Evolutionary conservation across 2,113 vertebrate genomes (phyloP).

Genomic region (Cephalopholis sonnerati): DNA sequence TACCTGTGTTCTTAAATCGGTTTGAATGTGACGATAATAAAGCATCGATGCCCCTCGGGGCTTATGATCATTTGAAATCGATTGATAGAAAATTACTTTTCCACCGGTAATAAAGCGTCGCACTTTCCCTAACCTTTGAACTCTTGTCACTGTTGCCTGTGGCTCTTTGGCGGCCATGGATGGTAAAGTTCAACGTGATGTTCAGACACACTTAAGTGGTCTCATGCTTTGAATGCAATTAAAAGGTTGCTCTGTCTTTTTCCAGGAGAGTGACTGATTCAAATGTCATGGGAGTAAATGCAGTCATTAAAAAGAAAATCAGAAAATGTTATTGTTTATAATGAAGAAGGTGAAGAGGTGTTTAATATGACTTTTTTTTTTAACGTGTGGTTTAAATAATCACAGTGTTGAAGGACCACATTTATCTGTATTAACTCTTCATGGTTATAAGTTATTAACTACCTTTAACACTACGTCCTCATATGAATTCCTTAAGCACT

Average conservation of each 20-base stretch:
- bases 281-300: neutral
- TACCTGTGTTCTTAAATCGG: conserved; percentile 40
- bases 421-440: neutral
- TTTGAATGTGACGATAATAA: conserved; percentile 71
- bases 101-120: conserved; percentile 69
- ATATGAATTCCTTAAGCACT: conserved; percentile 36
- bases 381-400: neutral
- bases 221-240: conserved; percentile 58
- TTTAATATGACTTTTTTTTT: neutral
- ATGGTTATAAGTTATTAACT: conserved; percentile 10
- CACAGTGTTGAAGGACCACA: neutral
- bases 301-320: conserved; percentile 14
- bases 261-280: conserved; percentile 25
- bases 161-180: conserved; percentile 64
- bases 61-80: conserved; percentile 79
- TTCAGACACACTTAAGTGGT: conserved; percentile 51
- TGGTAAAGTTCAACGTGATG: conserved; percentile 72
- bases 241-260: conserved; percentile 33
- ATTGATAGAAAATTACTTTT: conserved; percentile 80
- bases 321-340: neutral
- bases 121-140: conserved; percentile 82
- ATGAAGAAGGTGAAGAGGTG: neutral
- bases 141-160: conserved; percentile 73
- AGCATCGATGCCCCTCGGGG: conserved; percentile 64
- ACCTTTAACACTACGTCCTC: conserved; percentile 9